These are phyloP conservation scores for Trochalopteron elliotii DNA, from an alignment of 2,113 vertebrate genomes.

Conservation along the genomic window DNA sequence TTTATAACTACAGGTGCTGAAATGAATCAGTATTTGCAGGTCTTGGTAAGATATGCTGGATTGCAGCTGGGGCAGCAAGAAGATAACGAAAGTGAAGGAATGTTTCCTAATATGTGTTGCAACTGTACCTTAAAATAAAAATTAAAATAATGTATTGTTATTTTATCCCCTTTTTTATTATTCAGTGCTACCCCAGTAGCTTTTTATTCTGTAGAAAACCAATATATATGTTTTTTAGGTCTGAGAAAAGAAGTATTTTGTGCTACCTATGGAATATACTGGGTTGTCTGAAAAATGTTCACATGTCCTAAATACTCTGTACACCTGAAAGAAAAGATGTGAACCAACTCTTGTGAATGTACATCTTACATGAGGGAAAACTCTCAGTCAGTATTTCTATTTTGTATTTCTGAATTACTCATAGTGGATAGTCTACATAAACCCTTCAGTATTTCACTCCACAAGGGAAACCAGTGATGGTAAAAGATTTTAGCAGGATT, in stretches of 20 bases:
- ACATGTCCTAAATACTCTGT: background rate
- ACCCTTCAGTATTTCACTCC: background rate
- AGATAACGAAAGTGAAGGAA: background rate
- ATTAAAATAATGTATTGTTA: background rate
- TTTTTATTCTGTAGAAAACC: background rate
- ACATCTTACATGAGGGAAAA: background rate
- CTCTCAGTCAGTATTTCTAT: fast-evolving
- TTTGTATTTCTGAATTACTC: background rate
- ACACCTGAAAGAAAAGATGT: background rate
- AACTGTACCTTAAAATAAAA: background rate
- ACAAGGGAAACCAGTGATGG: fast-evolving
- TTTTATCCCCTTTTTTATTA: background rate
- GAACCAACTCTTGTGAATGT: background rate
- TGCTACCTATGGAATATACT: background rate
- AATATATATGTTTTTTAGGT: background rate
- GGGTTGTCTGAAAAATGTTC: background rate
- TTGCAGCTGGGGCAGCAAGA: background rate
- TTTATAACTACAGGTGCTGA: background rate
- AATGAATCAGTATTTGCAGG: background rate
- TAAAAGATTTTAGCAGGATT: background rate
- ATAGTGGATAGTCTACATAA: background rate
- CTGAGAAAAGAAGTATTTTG: background rate
- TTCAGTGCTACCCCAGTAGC: background rate
- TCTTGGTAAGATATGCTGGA: background rate
- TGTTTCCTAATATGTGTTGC: background rate